These are phyloP conservation scores for western clawed frog (Xenopus tropicalis) DNA, from an alignment of 2,113 vertebrate species.

Conservation along the genomic window DNA sequence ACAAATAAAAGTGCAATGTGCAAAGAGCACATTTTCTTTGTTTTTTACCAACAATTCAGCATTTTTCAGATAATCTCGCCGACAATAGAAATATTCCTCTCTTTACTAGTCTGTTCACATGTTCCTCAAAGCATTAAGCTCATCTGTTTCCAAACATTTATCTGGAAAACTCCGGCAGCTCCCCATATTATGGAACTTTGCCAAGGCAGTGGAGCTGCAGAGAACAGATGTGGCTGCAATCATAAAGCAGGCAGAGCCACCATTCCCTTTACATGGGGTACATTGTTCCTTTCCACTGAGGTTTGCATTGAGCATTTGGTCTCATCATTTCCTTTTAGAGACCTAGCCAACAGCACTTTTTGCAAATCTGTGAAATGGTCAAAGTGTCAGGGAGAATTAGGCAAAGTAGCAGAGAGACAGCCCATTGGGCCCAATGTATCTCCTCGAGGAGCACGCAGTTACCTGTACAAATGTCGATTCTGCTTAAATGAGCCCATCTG, in stretches of 20 bases:
- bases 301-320: constrained; percentile 49
- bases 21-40: no score
- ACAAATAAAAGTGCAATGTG: no score
- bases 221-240: constrained; percentile 48
- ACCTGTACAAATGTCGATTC: constrained; percentile 50
- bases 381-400: constrained; percentile 60
- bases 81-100: no score
- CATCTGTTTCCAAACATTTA: constrained; percentile 31
- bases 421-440: constrained; percentile 42
- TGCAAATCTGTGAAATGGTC: constrained; percentile 48
- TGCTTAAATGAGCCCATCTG: constrained; percentile 56
- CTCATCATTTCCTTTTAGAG: constrained; percentile 57
- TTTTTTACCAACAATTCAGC: no score
- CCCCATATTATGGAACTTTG: constrained; percentile 24
- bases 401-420: constrained; percentile 44
- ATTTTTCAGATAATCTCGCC: no score
- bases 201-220: constrained; percentile 43
- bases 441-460: constrained; percentile 50
- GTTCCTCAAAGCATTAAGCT: constrained; percentile 13
- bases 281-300: constrained; percentile 50
- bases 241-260: constrained; percentile 47
- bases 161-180: constrained; percentile 24
- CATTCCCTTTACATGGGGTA: constrained; percentile 50
- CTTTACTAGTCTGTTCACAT: constrained; percentile 7
- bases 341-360: constrained; percentile 47